Conservation (phyloP, 2,797 vertebrate species). For the Tangara arthus region DNA sequence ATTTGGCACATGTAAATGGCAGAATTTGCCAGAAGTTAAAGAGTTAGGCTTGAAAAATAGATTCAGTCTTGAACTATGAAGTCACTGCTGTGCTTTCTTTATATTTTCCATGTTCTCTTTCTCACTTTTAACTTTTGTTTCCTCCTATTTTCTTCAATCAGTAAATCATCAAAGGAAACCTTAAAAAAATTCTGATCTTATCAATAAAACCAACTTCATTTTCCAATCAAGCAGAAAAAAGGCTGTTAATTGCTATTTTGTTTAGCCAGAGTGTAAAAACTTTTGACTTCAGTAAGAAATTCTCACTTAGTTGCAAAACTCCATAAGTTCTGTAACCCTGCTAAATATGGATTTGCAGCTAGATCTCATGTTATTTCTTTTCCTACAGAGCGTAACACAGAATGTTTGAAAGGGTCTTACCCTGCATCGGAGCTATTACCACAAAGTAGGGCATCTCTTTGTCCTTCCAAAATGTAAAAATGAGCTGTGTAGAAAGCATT, state of each 20-base stretch:
- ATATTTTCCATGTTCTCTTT: neutral
- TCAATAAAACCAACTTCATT: neutral
- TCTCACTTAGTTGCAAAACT: neutral
- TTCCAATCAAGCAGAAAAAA: neutral
- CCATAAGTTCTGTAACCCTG: neutral
- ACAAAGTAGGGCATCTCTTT: conserved; percentile 89
- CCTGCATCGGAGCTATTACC: conserved; percentile 86
- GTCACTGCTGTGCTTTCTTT: neutral
- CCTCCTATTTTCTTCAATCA: neutral
- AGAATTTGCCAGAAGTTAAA: neutral
- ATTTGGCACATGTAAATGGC: neutral
- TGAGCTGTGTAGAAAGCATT: conserved; percentile 74
- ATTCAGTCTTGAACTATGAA: neutral
- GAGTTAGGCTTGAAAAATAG: neutral
- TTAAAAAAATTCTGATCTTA: neutral
- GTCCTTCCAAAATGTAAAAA: conserved; percentile 80
- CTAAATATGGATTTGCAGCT: neutral
- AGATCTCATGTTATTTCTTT: neutral
- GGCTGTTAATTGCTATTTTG: neutral
- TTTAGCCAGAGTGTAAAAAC: neutral
- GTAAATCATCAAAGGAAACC: neutral
- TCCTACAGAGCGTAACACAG: neutral
- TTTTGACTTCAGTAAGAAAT: neutral
- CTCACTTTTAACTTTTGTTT: neutral
- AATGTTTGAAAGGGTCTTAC: conserved; percentile 77